Base-by-base conservation (phyloP, 2,797 vertebrate species). In the Melanotaenia trifasciata region DNA sequence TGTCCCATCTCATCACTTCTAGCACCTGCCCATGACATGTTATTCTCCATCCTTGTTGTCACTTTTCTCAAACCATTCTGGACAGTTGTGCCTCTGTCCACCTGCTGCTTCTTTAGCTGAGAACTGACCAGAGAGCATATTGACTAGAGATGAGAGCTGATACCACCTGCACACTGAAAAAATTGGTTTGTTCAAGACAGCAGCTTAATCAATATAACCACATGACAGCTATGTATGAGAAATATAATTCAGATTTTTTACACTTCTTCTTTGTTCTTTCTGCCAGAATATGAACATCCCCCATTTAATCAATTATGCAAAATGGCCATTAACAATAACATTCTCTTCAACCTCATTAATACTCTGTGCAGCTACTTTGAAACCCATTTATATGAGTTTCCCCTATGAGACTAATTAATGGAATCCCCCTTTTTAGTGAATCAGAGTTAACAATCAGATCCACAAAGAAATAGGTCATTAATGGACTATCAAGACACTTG, bases 361-460 rank as follows among this genome's bases (percentile, higher is more conserved):
- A 87, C 70, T 87, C 83, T 87, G 90, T 92, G 85, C 18, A 73
- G 53, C 68, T 79, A 65, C 72, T 93, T 87, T 86, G 90, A 92
- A 92, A 93, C 59, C 54, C 80, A 93, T 93, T 88, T 67, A 85
- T 90, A 84, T 83, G 53, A 75, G 75, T 80, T 81, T 45, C 51
- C 59, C 78, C 69, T 53, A 36, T 80, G 66, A 80, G 38, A 81
- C 67, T 86, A 65, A 80, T 72, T 69, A 76, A 64, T 79, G 76
- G 68, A 82, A 64, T 65, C 30, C 67, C 64, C 35, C 16, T 20
- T 77, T 75, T 76, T 45, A 58, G 72, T 84, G 71, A 81, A 61
- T 85, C 68, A 85, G 47, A 78, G n/a, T 30, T 62, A 63, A 81
- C 35, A 85, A 70, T 22, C 7, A 79, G 64, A 78, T 64, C 53